Percentiles rank a stretch among this genome's conserved stretches.
Evolutionary conservation across 2,113 vertebrate genomes (phyloP).

Genomic region (Apeltes quadracus): DNA sequence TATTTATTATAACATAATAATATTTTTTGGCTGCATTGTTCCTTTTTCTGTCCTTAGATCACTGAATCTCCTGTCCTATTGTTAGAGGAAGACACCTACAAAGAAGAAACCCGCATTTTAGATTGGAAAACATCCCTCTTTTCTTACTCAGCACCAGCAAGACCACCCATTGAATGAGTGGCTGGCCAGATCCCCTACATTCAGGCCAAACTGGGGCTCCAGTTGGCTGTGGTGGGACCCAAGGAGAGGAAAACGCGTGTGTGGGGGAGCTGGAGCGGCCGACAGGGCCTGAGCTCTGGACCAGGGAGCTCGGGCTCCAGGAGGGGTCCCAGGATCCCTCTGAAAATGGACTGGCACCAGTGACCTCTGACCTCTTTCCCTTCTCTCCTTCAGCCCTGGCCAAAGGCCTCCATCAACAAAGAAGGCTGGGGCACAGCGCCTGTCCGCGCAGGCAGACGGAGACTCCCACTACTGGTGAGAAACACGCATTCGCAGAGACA

Average conservation of each 20-base stretch:
- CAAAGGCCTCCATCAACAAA: slow-evolving; percentile 89
- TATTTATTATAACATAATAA: slow-evolving; percentile 2
- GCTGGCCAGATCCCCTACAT: slow-evolving; percentile 90
- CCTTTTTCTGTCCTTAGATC: slow-evolving; percentile 56
- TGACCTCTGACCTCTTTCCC: slow-evolving; percentile 89
- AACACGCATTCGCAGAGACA: slow-evolving; percentile 53
- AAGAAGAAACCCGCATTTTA: slow-evolving; percentile 70
- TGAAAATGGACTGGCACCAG: slow-evolving; percentile 79
- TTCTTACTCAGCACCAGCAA: slow-evolving; percentile 82
- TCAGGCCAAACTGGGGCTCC: slow-evolving; percentile 83
- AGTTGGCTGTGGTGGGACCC: slow-evolving; percentile 84
- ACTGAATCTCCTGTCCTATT: slow-evolving; percentile 38
- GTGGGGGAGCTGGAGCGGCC: slow-evolving; percentile 69
- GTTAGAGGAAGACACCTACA: slow-evolving; percentile 27
- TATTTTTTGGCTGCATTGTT: slow-evolving; percentile 8
- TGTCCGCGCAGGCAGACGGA: slow-evolving; percentile 66
- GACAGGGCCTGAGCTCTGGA: slow-evolving; percentile 69
- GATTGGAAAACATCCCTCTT: slow-evolving; percentile 25
- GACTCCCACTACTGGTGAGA: slow-evolving; percentile 54
- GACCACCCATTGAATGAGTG: slow-evolving; percentile 83
- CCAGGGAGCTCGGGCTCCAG: slow-evolving; percentile 66
- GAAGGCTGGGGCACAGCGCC: slow-evolving; percentile 78
- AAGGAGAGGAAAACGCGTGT: slow-evolving; percentile 77
- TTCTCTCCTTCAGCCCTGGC: slow-evolving; percentile 88
- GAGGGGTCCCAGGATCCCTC: slow-evolving; percentile 62